Base-by-base conservation (phyloP, 2,888 invertebrate genomes). In the Salticus scenicus region DNA sequence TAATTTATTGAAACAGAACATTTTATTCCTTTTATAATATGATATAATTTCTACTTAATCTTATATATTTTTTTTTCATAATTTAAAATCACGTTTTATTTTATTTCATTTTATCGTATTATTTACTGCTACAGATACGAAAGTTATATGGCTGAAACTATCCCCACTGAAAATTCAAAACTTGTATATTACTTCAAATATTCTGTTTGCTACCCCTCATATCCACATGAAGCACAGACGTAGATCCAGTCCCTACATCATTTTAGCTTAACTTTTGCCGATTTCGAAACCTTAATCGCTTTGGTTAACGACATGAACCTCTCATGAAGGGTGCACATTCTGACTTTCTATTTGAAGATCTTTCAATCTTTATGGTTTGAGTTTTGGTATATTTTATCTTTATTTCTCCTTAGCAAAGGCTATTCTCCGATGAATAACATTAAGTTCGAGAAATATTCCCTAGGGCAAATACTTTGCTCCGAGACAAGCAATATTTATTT, bases 281-380 rank as follows among this genome's bases (percentile, higher is more conserved):
- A 12, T 57, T 24, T 12, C 24, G 57, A 57, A 57, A 57, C 57
- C 24, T 57, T 57, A 57, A 57, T 57, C 24, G 57, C 57, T 57
- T 57, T 12, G 17, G 4, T 1, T 57, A 57, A 57, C 24, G 57
- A 57, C 24, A 24, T 57, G 5, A 57, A 24, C 24, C 12, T 5
- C 24, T 57, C 20, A 24, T 57, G 24, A 57, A 24, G 57, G 24
- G 20, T 57, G 57, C 57, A 4, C 24, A 17, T 47, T 24, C 24
- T 24, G 8, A 57, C 20, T 57, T 47, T 47, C 7, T 47, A 47
- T 7, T 14, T 47, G 17, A 47, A 47, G n/a, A n/a, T 47, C 8
- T 47, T 12, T 37, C 10, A 10, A 47, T 47, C n/a, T 47, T 47
- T 57, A 57, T 24, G 24, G 20, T 57, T 57, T 24, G 24, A 24